Evolutionary conservation across 2,113 vertebrate genomes (phyloP).

Genomic region (Mirounga angustirostris): DNA sequence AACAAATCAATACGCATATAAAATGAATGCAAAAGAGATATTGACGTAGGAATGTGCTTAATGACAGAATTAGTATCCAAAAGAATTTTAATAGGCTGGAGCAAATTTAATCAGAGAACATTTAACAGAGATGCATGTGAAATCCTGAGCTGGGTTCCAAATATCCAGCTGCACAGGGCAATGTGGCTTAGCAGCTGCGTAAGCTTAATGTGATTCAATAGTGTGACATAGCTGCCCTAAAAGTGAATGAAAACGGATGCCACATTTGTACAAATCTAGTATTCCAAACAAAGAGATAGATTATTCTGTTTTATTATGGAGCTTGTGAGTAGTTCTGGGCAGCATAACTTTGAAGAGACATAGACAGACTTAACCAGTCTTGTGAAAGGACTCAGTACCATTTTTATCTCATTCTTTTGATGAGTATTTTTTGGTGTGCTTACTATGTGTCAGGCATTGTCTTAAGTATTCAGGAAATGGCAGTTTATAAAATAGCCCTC

Average conservation of each 20-base stretch:
- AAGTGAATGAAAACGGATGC: not conserved
- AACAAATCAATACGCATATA: conserved; percentile 30
- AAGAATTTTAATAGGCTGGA: conserved; percentile 64
- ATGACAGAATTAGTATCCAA: conserved; percentile 62
- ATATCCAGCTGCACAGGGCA: conserved; percentile 56
- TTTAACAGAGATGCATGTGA: conserved; percentile 50
- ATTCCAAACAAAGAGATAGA: not conserved
- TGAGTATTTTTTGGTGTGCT: not conserved
- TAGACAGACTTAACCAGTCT: not conserved
- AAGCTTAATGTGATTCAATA: not conserved
- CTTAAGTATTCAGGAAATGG: not conserved
- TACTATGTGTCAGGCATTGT: not conserved
- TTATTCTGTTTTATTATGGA: not conserved
- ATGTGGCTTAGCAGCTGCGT: conserved; percentile 48
- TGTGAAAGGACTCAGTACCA: not conserved
- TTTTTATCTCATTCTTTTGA: not conserved
- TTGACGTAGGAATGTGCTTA: not conserved
- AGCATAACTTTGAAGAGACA: not conserved
- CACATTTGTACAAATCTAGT: not conserved
- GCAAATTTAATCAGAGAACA: conserved; percentile 63
- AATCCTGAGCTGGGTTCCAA: conserved; percentile 53
- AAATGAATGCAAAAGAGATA: conserved; percentile 21
- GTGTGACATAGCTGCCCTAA: not conserved
- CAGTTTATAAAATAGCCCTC: not conserved
- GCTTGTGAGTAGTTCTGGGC: not conserved